Evolutionary conservation across 2,888 invertebrate genomes (phyloP).

Genomic region (Xestobium rufovillosum): DNA sequence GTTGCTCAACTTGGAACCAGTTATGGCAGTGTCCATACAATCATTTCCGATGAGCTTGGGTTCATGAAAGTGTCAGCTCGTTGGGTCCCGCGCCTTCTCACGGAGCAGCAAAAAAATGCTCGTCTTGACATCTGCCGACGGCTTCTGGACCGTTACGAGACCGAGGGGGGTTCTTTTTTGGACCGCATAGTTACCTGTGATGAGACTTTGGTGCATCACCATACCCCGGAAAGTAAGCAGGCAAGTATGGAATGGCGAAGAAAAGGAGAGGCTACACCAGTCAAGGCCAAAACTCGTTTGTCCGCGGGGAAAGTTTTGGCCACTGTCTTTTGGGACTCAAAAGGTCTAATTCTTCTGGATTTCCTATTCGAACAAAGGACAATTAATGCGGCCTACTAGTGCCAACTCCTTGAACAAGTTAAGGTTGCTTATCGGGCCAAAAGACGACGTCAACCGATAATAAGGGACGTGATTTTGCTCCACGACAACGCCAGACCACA

Average conservation of each 20-base stretch:
- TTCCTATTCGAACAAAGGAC: constrained; percentile 1
- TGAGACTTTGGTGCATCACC: background rate
- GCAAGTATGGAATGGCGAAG: background rate
- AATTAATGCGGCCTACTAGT: background rate
- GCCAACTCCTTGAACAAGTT: background rate
- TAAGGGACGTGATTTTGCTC: background rate
- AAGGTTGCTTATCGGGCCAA: constrained; percentile 2
- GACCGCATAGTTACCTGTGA: constrained; percentile 2
- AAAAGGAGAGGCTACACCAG: background rate
- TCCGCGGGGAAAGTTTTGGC: constrained; percentile 3
- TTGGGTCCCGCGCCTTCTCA: background rate
- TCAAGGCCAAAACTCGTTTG: constrained; percentile 2
- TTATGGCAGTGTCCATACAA: constrained; percentile 1
- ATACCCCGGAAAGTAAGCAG: background rate
- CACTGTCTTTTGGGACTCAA: background rate
- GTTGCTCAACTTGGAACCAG: background rate
- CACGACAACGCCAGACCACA: constrained; percentile 1
- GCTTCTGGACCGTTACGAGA: background rate
- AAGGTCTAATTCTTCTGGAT: background rate
- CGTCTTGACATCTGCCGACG: background rate
- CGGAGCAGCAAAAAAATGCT: background rate
- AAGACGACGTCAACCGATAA: background rate
- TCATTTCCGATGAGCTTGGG: background rate
- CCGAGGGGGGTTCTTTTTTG: background rate
- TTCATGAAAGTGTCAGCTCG: background rate